Evolutionary conservation across 2,797 vertebrate species (phyloP), one percentile per base, ranked within the genome.

Genomic region (Rousettus madagascariensis): DNA sequence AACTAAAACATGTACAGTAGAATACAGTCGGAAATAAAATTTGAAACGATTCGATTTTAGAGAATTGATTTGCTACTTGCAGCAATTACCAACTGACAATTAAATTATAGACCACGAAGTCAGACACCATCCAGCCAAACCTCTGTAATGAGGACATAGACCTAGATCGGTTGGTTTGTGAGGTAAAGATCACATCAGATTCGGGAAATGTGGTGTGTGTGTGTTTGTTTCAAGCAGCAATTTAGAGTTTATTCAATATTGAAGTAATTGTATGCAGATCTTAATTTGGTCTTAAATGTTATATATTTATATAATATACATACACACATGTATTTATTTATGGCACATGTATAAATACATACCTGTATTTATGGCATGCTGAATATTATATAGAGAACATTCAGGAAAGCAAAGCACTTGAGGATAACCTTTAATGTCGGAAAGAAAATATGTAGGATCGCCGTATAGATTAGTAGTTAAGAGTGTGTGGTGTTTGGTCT

Each of bases 21-120:
- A 93, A 89, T 77, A 94, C 36, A 90, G 63, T 87, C 84, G 38
- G 87, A 93, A 94, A 83, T 88, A 75, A 95, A 94, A 89, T 57
- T 71, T 15, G n/a, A 85, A 90, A 74, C 9, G 6, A 75, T 77
- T 91, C 12, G 13, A 84, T 78, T 86, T 94, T 86, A 82, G 55
- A 72, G 59, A 86, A 84, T 38, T 49, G 30, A 82, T 74, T 90
- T 92, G 51, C 92, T 85, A 84, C 30, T 86, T 92, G 79, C 22
- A 91, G 80, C 83, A 8, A 85, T 95, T 86, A 91, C 65, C 17
- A 95, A 33, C 78, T 30, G 83, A 71, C 24, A 74, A 68, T 74
- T 33, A 69, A 93, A 72, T 83, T 83, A 59, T 49, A 91, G 57
- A 79, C 33, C 41, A 80, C 9, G 49, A 94, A 90, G 82, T 8